Conservation (phyloP, 2,113 vertebrate species). For the Hyla sarda region DNA sequence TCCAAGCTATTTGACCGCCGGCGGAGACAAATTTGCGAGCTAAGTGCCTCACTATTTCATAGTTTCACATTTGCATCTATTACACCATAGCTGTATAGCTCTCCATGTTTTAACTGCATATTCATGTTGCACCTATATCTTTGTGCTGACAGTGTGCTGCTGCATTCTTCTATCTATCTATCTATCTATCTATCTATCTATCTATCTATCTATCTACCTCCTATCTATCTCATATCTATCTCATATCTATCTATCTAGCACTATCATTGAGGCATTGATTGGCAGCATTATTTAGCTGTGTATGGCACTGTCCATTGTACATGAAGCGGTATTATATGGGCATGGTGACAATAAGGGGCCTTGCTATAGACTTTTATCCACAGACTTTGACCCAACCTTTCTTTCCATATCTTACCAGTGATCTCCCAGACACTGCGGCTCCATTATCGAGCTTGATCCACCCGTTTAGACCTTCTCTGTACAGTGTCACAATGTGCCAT, state of each 20-base stretch:
- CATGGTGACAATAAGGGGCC: background rate
- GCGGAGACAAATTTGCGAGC: too few relatives aligned
- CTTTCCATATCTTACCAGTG: conserved; percentile 77
- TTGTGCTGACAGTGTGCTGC: too few relatives aligned
- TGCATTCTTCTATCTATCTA: too few relatives aligned
- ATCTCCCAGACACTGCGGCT: conserved; percentile 82
- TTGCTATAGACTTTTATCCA: background rate
- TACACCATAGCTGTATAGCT: too few relatives aligned
- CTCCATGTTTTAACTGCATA: too few relatives aligned
- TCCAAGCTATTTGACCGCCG: too few relatives aligned
- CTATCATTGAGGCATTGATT: background rate
- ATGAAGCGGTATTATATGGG: background rate
- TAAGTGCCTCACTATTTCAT: too few relatives aligned
- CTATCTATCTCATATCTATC: too few relatives aligned
- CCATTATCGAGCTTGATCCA: conserved; percentile 86
- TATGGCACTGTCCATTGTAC: background rate
- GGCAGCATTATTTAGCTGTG: background rate
- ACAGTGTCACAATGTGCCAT: conserved; percentile 84
- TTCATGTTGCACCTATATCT: too few relatives aligned
- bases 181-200: too few relatives aligned
- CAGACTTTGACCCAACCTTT: background rate
- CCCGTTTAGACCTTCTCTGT: conserved; percentile 85
- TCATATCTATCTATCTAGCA: background rate
- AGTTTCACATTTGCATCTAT: too few relatives aligned
- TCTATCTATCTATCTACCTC: too few relatives aligned